These are phyloP conservation scores for Stylophora pistillata DNA, from an alignment of 64 coral and sea anemone species.

Conservation along the genomic window DNA sequence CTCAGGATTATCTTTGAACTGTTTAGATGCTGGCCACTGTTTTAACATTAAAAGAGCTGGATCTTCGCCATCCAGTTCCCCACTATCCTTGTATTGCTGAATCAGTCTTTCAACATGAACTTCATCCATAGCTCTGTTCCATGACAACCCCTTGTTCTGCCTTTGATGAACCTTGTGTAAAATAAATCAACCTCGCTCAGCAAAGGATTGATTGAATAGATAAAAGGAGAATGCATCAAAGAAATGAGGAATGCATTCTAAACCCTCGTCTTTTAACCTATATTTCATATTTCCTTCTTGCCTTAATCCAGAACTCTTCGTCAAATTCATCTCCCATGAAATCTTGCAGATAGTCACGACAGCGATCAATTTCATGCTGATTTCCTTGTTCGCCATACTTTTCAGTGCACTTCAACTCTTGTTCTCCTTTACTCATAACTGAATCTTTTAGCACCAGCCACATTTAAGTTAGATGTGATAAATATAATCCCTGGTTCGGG, in stretches of 20 bases:
- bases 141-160: slow-evolving; percentile 30
- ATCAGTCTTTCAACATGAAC: slow-evolving; percentile 66
- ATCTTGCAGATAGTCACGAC: neutral
- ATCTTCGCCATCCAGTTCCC: slow-evolving; percentile 41
- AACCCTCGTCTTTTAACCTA: too few species aligned
- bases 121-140: slow-evolving; percentile 75
- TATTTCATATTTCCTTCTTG: neutral
- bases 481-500: too few species aligned
- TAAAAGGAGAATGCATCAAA: neutral
- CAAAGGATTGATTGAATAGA: too few species aligned
- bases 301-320: slow-evolving; percentile 76
- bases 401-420: slow-evolving; percentile 10
- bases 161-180: slow-evolving; percentile 56
- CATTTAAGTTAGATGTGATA: too few species aligned
- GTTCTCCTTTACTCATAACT: slow-evolving; percentile 6
- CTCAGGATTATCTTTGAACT: slow-evolving; percentile 70
- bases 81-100: slow-evolving; percentile 67
- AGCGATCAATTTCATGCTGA: neutral
- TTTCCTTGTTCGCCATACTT: neutral
- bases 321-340: slow-evolving; percentile 79
- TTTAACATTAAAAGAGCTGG: slow-evolving; percentile 65
- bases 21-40: slow-evolving; percentile 55
- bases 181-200: too few species aligned
- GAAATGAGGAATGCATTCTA: too few species aligned
- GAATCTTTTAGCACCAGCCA: too few species aligned